These are phyloP conservation scores for Candidula unifasciata DNA, from an alignment of 2,888 invertebrate species.

Conservation along the genomic window DNA sequence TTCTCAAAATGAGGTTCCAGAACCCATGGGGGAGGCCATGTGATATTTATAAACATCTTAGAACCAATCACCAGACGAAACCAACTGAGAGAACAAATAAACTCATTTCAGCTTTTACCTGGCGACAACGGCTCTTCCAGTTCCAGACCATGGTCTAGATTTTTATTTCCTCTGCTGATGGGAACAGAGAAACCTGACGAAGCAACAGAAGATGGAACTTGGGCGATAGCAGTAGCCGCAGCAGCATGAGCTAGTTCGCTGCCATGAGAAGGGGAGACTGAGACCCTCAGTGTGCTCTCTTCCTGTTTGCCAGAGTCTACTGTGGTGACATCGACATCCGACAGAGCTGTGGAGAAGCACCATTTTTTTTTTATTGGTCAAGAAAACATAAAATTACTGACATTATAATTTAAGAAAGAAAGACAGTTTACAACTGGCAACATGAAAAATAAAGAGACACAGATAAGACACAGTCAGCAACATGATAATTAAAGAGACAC, in stretches of 20 bases:
- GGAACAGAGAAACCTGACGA: neutral
- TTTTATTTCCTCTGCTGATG: neutral
- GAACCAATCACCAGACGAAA: no score
- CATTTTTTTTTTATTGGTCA: neutral
- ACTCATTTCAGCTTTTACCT: conserved; percentile 54
- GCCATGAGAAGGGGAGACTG: neutral
- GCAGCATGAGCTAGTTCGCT: neutral
- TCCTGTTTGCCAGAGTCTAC: conserved; percentile 40
- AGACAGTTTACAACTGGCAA: no score
- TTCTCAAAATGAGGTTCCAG: no score
- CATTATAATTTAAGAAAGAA: neutral
- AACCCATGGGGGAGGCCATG: neutral
- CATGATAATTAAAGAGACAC: no score
- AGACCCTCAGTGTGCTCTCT: neutral
- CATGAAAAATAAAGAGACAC: no score
- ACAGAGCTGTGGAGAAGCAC: conserved; percentile 25
- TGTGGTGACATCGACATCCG: conserved; percentile 47
- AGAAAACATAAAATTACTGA: neutral
- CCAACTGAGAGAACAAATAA: neutral
- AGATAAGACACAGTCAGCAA: no score
- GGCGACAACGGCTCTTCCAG: conserved; percentile 66
- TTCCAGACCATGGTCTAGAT: conserved; percentile 55
- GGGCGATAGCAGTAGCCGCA: neutral
- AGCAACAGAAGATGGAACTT: neutral
- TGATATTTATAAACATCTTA: no score